Evolutionary conservation across 2,888 invertebrate species (phyloP).

Genomic region (Brachyptera risi): DNA sequence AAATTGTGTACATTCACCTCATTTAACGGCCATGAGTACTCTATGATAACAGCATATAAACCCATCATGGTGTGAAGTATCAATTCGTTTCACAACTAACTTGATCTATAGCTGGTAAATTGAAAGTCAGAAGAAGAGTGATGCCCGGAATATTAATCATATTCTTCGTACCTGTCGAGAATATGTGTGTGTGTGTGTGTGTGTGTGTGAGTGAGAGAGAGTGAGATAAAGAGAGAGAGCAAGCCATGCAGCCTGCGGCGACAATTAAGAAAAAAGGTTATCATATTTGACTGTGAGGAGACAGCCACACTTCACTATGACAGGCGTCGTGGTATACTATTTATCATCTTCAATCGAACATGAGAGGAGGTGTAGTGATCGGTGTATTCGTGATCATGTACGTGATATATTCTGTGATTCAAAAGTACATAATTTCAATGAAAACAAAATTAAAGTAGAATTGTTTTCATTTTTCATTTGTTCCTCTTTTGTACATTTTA

Average conservation of each 20-base stretch:
- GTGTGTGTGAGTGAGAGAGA: background rate
- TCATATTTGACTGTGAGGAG: constrained; percentile 19
- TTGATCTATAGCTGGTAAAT: constrained; percentile 16
- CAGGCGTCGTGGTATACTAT: constrained; percentile 10
- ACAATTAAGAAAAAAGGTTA: constrained; percentile 8
- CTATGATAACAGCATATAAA: no score
- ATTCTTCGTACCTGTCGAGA: background rate
- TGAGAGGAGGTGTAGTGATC: no score
- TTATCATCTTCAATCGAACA: constrained; percentile 13
- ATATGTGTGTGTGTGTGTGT: background rate
- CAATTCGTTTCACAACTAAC: constrained; percentile 7
- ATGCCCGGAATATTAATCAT: constrained; percentile 16
- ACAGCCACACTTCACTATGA: constrained; percentile 6
- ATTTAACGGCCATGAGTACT: no score
- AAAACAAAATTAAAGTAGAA: no score
- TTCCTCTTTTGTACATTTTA: no score
- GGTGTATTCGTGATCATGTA: no score
- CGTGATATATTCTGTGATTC: no score
- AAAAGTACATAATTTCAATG: no score
- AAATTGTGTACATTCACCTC: no score
- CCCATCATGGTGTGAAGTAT: background rate
- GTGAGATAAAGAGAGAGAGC: no score
- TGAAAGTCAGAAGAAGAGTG: constrained; percentile 18
- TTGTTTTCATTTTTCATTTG: no score
- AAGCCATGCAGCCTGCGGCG: constrained; percentile 13